phyloP scores from a whole-genome alignment of 2,888 invertebrate genomes.

The Phyllotreta striolata region DNA sequence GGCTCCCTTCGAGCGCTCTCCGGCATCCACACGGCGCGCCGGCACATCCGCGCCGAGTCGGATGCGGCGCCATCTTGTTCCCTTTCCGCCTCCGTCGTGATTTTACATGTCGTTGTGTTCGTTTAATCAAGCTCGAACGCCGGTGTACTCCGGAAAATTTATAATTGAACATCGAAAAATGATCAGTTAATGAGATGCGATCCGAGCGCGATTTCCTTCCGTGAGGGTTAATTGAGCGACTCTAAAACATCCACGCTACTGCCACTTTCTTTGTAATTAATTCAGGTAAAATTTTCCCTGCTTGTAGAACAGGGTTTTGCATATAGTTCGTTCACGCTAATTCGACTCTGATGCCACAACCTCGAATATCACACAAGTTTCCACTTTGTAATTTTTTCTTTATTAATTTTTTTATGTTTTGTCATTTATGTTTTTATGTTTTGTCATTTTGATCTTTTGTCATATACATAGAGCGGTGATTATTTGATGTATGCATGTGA shows the following conservation, averaged over 20 bases:
- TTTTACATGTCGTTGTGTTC: conserved; percentile 60
- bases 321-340: too few relatives aligned
- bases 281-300: too few relatives aligned
- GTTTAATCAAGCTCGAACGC: conserved; percentile 56
- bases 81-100: conserved; percentile 53
- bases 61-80: conserved; percentile 59
- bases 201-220: conserved; percentile 1
- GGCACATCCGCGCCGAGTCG: conserved; percentile 44
- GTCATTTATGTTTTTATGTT: too few relatives aligned
- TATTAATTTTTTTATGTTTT: too few relatives aligned
- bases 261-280: too few relatives aligned
- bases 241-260: neutral
- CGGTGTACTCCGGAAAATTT: conserved; percentile 51
- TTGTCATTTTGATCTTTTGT: too few relatives aligned
- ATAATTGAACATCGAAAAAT: conserved; percentile 56
- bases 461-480: too few relatives aligned
- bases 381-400: too few relatives aligned
- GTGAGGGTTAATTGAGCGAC: conserved; percentile 8
- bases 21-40: conserved; percentile 45
- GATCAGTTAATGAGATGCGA: conserved; percentile 18
- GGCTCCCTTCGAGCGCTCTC: conserved; percentile 40
- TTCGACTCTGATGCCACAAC: too few relatives aligned
- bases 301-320: too few relatives aligned
- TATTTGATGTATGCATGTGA: too few relatives aligned
- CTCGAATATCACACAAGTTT: too few relatives aligned